phyloP scores from a whole-genome alignment of 2,797 vertebrate species.

The Anguilla pacifica region DNA sequence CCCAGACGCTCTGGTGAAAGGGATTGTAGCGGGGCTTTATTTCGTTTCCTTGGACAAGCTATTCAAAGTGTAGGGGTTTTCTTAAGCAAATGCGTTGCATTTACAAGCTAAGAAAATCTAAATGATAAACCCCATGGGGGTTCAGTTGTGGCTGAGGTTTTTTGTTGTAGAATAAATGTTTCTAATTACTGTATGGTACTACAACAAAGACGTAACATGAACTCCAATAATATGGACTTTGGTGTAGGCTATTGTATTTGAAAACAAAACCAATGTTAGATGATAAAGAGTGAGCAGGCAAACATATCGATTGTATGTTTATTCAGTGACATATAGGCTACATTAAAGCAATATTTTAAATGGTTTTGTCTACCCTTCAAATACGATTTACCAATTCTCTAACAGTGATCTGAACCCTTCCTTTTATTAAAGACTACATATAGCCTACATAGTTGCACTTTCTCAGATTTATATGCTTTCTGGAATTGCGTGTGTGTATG shows the following conservation, averaged over 20 bases:
- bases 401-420: background rate
- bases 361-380: background rate
- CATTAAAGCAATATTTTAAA: background rate
- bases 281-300: background rate
- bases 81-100: constrained; percentile 31
- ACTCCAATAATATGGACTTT: background rate
- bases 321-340: no score
- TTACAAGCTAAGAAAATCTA: constrained; percentile 14
- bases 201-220: background rate
- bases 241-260: background rate
- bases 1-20: constrained; percentile 21
- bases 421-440: background rate
- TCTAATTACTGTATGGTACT: constrained; percentile 19
- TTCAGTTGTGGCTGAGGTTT: constrained; percentile 13
- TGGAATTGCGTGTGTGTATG: background rate
- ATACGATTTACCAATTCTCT: background rate
- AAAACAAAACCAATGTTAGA: constrained; percentile 9
- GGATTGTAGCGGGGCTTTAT: constrained; percentile 19
- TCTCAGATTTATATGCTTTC: background rate
- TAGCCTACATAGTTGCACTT: background rate
- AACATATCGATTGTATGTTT: background rate
- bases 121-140: constrained; percentile 23
- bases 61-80: constrained; percentile 30
- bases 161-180: constrained; percentile 2
- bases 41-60: constrained; percentile 23